Percentiles rank a stretch among this genome's conserved stretches.
Evolutionary conservation across 2,113 vertebrate genomes (phyloP).

Genomic region (Macquaria australasica): DNA sequence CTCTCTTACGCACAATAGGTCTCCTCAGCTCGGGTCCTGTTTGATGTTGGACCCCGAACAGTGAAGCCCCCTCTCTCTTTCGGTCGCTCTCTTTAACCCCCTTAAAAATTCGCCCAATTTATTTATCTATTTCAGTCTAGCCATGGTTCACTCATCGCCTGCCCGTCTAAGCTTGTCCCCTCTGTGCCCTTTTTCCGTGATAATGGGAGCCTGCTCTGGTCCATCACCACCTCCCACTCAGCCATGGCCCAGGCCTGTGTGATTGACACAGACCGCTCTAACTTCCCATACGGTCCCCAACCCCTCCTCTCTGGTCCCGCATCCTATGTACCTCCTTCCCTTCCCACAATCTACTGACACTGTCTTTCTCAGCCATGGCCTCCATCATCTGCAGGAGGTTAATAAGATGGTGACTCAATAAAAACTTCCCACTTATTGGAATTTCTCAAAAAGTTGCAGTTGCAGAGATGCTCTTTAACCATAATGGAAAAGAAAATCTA

Average conservation of each 20-base stretch:
- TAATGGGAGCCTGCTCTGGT: constrained; percentile 60
- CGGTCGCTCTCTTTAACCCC: constrained; percentile 17
- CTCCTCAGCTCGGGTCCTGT: constrained; percentile 31
- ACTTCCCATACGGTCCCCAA: constrained; percentile 30
- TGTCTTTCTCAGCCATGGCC: not conserved
- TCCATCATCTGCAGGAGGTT: not conserved
- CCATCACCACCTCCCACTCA: constrained; percentile 76
- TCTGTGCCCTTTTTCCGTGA: constrained; percentile 57
- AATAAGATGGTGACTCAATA: constrained; percentile 6
- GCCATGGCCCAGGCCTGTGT: constrained; percentile 33
- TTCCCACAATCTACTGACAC: constrained; percentile 15
- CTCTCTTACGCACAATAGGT: constrained; percentile 35
- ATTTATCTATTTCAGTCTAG: constrained; percentile 54
- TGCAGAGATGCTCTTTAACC: not conserved
- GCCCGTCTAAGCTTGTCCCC: constrained; percentile 64
- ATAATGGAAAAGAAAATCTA: not conserved
- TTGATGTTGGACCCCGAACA: constrained; percentile 56
- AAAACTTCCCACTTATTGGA: not conserved
- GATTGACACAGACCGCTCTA: constrained; percentile 49
- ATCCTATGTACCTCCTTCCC: constrained; percentile 12
- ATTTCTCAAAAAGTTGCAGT: not conserved
- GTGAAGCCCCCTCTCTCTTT: constrained; percentile 15
- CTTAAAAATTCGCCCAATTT: constrained; percentile 43
- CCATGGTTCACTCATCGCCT: constrained; percentile 58
- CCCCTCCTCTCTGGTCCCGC: not conserved